Evolutionary conservation across 2,113 vertebrate species (phyloP), one percentile per base, ranked within the genome.

Genomic region (Podiceps cristatus): DNA sequence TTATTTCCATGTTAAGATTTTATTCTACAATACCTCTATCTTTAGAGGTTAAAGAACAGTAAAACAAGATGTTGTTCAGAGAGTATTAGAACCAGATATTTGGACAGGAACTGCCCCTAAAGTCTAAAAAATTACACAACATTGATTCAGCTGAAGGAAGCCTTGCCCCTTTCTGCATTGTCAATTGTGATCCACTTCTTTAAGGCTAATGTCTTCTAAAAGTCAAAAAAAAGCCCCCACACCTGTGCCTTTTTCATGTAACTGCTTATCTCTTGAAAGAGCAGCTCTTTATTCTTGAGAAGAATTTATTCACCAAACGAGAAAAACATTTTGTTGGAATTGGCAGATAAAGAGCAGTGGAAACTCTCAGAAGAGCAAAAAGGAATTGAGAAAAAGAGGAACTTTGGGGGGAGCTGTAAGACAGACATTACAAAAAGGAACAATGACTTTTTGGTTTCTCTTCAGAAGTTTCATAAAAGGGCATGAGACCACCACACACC

Each of bases 341-440:
- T 60, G 53, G 12, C 40, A 85, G 25, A 72, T 6, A 69, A 95
- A 91, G 78, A 83, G 19, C 59, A 86, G 27, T 35, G 42, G 91
- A 97, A 96, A 90, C 62, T 94, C 59, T 63, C 28, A 93, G 93
- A 88, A 86, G 66, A 74, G 11, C 49, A 90, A 81, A 81, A 86
- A 45, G 73, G 89, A 95, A 98, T 95, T 52, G 69, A 45, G 45
- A 83, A 69, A 64, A 88, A 96, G 76, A 82, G 84, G 93, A 97
- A 97, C 50, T 31, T 71, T 9, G 1, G 2, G 23, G 58, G 78
- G 58, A 89, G 31, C 28, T 62, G 40, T 74, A 77, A 92, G 77
- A 78, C 87, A 83, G 50, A 20, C 73, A 63, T 67, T 18, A 73
- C 63, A 83, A 96, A 88, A 93, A 92, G 96, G 97, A 97, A 97